These are phyloP conservation scores for Lobophora halterata DNA, from an alignment of 2,888 invertebrate genomes.

Conservation along the genomic window DNA sequence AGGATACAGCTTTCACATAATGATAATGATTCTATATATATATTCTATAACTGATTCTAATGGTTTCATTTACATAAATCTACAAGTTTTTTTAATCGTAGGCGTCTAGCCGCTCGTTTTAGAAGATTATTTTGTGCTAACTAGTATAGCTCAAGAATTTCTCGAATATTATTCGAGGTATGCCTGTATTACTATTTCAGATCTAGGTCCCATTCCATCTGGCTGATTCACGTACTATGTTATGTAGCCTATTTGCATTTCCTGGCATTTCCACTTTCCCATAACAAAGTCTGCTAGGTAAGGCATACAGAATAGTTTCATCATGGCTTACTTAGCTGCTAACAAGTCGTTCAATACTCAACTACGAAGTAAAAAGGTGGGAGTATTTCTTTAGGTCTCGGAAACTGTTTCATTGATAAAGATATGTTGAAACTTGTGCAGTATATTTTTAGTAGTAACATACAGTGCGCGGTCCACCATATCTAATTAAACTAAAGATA, in stretches of 20 bases:
- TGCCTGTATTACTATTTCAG: constrained; percentile 16
- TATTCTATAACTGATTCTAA: too few species aligned
- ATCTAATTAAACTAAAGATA: constrained; percentile 12
- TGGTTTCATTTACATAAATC: too few species aligned
- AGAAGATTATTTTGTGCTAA: too few species aligned
- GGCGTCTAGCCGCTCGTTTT: too few species aligned
- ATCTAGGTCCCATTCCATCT: constrained; percentile 22
- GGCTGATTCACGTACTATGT: constrained; percentile 17
- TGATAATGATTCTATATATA: too few species aligned
- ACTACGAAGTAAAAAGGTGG: constrained; percentile 39
- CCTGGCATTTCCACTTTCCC: constrained; percentile 20
- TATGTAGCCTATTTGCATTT: constrained; percentile 23
- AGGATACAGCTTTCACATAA: too few species aligned
- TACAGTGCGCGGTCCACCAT: constrained; percentile 1
- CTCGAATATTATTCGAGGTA: constrained; percentile 7
- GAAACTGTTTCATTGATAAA: constrained; percentile 27
- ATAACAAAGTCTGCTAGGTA: constrained; percentile 18
- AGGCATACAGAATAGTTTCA: constrained; percentile 31
- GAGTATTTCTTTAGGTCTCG: constrained; percentile 37
- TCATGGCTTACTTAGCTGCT: constrained; percentile 31
- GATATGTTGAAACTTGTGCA: constrained; percentile 21
- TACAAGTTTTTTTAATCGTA: too few species aligned
- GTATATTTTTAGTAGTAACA: neutral
- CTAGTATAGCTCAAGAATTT: neutral
- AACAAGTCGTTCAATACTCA: constrained; percentile 20